phyloP scores from a whole-genome alignment of 2,888 invertebrate genomes.

The Panzeria rudis region DNA sequence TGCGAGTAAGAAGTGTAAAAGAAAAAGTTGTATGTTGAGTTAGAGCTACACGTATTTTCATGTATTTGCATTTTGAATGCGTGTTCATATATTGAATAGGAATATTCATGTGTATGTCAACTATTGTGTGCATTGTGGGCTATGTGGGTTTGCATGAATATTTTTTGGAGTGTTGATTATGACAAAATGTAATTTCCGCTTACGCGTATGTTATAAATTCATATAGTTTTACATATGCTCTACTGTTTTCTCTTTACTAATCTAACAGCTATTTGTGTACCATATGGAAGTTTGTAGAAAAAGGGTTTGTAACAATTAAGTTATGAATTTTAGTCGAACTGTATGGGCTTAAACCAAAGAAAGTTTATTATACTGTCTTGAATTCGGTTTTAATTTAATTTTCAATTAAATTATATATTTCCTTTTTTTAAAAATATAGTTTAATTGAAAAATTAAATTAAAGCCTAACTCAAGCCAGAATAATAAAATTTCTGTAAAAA shows the following conservation, averaged over 20 bases:
- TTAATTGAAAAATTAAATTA: too few species aligned
- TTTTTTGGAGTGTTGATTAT: conserved; percentile 57
- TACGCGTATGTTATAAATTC: conserved; percentile 62
- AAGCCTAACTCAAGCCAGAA: too few species aligned
- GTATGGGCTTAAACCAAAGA: too few species aligned
- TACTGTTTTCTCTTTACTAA: neutral
- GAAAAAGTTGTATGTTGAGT: conserved; percentile 10
- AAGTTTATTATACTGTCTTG: too few species aligned
- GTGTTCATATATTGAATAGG: conserved; percentile 5
- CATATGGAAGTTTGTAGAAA: neutral
- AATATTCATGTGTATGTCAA: neutral
- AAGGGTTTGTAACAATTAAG: too few species aligned
- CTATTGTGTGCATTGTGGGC: neutral
- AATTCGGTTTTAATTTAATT: too few species aligned
- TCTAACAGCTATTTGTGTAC: neutral
- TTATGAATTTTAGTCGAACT: too few species aligned
- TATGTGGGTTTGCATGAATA: conserved; percentile 1
- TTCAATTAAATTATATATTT: too few species aligned
- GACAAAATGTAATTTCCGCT: conserved; percentile 67
- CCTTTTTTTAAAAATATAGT: too few species aligned
- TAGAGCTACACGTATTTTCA: conserved; percentile 50
- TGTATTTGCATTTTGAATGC: conserved; percentile 24
- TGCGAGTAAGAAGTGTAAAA: neutral
- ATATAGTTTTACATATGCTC: conserved; percentile 35
- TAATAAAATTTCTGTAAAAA: too few species aligned